A percentile compares a stretch with the other conserved stretches of the same genome.
Evolutionary conservation across 2,113 vertebrate genomes (phyloP).

Genomic region (Lepidothrix coronata): DNA sequence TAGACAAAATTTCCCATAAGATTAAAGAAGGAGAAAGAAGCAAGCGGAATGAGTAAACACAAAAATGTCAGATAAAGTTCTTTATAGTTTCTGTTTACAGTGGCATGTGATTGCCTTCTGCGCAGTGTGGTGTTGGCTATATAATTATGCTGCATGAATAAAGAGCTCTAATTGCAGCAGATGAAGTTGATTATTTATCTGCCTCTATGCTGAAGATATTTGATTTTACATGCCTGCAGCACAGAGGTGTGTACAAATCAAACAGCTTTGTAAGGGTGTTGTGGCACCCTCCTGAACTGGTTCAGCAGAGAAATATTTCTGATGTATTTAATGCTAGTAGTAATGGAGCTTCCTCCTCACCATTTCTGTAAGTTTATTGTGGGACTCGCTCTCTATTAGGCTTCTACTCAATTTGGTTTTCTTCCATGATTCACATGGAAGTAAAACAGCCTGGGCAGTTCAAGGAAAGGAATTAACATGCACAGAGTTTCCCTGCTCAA

Average conservation of each 20-base stretch:
- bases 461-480: neutral
- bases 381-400: neutral
- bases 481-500: neutral
- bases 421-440: neutral
- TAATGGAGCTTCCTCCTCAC: neutral
- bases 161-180: neutral
- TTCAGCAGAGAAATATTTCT: neutral
- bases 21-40: neutral
- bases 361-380: neutral
- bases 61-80: constrained; percentile 46
- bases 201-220: neutral
- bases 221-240: neutral
- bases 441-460: neutral
- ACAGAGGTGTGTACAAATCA: neutral
- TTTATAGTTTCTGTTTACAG: constrained; percentile 17
- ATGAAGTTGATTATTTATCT: constrained; percentile 5
- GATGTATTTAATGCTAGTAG: neutral
- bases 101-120: constrained; percentile 36
- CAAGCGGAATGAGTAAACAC: neutral
- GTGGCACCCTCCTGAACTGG: accelerated
- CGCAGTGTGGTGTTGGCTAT: neutral
- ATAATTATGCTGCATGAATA: neutral
- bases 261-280: neutral
- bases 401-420: neutral
- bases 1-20: constrained; percentile 38